Evolutionary conservation across 2,888 invertebrate species (phyloP), one percentile per base, ranked within the genome.

Genomic region (Sarcophaga carnaria): DNA sequence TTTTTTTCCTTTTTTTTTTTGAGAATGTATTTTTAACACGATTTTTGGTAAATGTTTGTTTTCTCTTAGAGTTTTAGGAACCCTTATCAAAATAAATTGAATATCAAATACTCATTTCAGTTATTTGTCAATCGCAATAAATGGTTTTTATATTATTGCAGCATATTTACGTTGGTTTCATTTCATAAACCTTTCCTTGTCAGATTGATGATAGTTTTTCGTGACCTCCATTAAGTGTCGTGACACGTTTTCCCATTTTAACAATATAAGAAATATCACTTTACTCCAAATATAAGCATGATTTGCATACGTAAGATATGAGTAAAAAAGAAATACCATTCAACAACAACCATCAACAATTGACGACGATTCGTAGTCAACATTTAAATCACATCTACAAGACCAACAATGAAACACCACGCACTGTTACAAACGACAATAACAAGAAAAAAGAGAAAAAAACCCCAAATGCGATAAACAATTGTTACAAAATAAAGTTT

Each of bases 301-400:
- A 88, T 88, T 88, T 88, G 87, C 88, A 88, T 88, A 87, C 80
- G 60, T 85, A 88, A 88, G 77, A 69, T 45, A 60, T 75, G 70
- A n/a, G 62, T 72, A 63, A 63, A 74, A 74, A 80, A 59, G 77
- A 72, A 80, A 70, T 45, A 25, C 76, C 76, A 82, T 82, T 82
- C 76, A 70, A 70, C 63, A 76, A 14, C 59, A 59, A 59, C n/a
- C 59, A n/a, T 59, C 59, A n/a, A 37, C 76, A 70, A 71, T 63
- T 59, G 70, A 37, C 37, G 37, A 37, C 37, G 37, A 37, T 10
- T 37, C 37, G 37, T 2, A 37, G 37, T 37, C 37, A 37, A 37
- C 37, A 8, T 37, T 37, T 37, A 37, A 37, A 37, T 37, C 37
- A 8, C 37, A 37, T 37, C 37, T 37, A 37, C 37, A 8, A 37